phyloP scores from a whole-genome alignment of 2,797 vertebrate genomes.

The Australoheros facetus region DNA sequence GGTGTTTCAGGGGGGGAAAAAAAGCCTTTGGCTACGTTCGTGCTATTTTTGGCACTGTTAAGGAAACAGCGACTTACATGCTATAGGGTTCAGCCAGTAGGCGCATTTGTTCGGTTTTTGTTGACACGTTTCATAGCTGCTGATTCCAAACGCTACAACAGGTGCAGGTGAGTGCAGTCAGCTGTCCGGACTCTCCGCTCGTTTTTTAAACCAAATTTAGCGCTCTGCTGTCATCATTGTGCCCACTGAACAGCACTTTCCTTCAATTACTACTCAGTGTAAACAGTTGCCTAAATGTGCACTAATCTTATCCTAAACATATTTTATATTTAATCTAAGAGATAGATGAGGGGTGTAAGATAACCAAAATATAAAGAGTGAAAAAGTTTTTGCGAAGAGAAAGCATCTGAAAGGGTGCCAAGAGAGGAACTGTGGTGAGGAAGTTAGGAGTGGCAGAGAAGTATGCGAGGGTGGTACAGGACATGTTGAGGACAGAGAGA shows the following conservation, averaged over 20 bases:
- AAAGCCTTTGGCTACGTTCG: conserved; percentile 34
- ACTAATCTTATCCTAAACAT: neutral
- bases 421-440: neutral
- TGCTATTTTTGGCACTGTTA: conserved; percentile 63
- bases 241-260: neutral
- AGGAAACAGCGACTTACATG: conserved; percentile 49
- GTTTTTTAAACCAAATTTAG: neutral
- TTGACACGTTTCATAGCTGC: neutral
- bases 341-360: neutral
- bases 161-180: conserved; percentile 16
- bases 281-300: neutral
- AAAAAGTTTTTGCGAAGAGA: neutral
- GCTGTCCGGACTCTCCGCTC: neutral
- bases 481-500: neutral
- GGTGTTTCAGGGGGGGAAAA: neutral
- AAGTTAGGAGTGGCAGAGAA: neutral
- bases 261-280: neutral
- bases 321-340: neutral
- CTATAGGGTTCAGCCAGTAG: conserved; percentile 30
- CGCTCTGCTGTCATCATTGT: neutral
- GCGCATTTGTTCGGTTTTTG: conserved; percentile 11
- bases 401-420: neutral
- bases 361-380: neutral
- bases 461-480: neutral
- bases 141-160: conserved; percentile 7